Conservation (phyloP, 2,113 vertebrate species). For the Rhagologus leucostigma region DNA sequence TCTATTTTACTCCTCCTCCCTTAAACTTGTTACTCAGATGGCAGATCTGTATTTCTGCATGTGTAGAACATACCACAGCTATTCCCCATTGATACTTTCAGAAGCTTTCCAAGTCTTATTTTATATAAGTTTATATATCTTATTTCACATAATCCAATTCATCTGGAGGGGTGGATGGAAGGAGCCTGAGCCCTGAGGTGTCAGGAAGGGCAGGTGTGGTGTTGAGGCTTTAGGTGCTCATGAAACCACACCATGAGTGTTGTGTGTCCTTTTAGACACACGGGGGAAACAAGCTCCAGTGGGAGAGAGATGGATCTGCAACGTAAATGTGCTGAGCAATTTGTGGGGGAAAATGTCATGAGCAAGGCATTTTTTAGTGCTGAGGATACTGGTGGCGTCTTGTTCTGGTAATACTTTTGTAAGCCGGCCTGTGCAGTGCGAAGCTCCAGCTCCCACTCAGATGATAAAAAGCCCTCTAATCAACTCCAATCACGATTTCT, state of each 20-base stretch:
- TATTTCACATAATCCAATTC: not conserved
- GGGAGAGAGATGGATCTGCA: not conserved
- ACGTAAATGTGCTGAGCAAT: not conserved
- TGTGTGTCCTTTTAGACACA: not conserved
- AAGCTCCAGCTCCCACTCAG: not conserved
- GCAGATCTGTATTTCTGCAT: not conserved
- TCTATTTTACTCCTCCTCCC: not conserved
- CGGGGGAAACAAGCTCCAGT: accelerated
- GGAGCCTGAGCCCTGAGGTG: not conserved
- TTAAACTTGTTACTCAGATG: not conserved
- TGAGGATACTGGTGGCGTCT: not conserved
- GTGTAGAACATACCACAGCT: not conserved
- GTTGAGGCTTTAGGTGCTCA: accelerated
- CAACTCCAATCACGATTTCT: not conserved
- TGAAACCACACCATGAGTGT: not conserved
- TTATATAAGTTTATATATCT: not conserved
- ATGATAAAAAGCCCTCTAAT: not conserved
- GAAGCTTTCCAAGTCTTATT: not conserved
- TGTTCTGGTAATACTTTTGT: not conserved
- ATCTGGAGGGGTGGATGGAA: not conserved
- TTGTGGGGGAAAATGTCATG: not conserved
- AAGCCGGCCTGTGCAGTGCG: not conserved
- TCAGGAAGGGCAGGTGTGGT: not conserved
- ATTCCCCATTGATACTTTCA: not conserved
- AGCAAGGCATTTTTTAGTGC: not conserved